These are phyloP conservation scores for Bugulina stolonifera DNA, from an alignment of 2,888 invertebrate genomes.

Conservation along the genomic window DNA sequence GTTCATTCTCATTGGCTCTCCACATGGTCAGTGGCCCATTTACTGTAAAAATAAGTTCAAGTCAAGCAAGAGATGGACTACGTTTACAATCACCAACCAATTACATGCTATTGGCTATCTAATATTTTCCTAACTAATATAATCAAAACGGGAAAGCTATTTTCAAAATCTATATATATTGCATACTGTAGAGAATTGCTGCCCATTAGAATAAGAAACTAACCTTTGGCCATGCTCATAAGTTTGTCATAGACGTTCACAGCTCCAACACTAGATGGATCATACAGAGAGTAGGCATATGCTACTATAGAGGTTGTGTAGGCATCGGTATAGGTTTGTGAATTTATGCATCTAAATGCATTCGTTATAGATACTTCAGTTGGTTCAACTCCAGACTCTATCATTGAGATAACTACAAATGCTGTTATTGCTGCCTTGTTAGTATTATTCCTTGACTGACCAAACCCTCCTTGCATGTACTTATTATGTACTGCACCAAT, in stretches of 20 bases:
- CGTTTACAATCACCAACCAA: too few species aligned
- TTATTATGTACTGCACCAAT: conserved; percentile 28
- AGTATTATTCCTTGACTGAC: conserved; percentile 29
- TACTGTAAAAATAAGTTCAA: conserved; percentile 38
- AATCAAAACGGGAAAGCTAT: too few species aligned
- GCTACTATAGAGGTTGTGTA: conserved; percentile 32
- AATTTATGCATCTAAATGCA: conserved; percentile 33
- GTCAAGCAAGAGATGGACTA: too few species aligned
- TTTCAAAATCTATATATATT: too few species aligned
- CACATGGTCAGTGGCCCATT: conserved; percentile 76
- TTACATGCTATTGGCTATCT: too few species aligned
- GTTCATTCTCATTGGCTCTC: conserved; percentile 34
- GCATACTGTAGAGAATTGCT: too few species aligned
- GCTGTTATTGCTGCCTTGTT: conserved; percentile 39
- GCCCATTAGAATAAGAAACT: too few species aligned
- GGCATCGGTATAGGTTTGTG: conserved; percentile 33
- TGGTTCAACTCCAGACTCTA: conserved; percentile 37
- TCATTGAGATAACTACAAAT: conserved; percentile 42
- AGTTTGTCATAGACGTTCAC: conserved; percentile 1
- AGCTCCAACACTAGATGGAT: neutral
- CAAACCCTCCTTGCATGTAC: conserved; percentile 30
- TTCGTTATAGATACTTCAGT: conserved; percentile 32
- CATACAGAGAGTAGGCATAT: conserved; percentile 32
- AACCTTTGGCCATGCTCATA: conserved; percentile 27
- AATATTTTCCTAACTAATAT: too few species aligned